Evolutionary conservation across 2,797 vertebrate species (phyloP).

Genomic region (Gymnodraco acuticeps): DNA sequence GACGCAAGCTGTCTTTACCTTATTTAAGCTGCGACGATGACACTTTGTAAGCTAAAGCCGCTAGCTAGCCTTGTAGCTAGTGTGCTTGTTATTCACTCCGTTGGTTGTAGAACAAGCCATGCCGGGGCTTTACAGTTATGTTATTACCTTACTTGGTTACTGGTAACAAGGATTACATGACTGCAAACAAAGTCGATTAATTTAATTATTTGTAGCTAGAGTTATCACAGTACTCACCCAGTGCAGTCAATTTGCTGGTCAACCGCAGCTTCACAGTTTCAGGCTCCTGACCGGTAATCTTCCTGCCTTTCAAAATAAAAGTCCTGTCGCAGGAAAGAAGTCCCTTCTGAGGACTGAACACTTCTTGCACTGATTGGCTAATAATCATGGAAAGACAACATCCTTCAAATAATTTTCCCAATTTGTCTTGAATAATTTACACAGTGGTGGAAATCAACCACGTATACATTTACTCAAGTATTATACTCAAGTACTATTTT

Average conservation of each 20-base stretch:
- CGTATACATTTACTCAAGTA: too few species aligned
- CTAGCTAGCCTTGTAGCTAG: slow-evolving; percentile 13
- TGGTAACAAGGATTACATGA: fast-evolving
- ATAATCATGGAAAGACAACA: too few species aligned
- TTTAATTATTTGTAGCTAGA: fast-evolving
- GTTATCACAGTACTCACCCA: slow-evolving; percentile 11
- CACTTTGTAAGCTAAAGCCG: background rate
- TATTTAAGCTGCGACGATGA: background rate
- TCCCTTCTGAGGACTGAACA: too few species aligned
- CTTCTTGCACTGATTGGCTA: too few species aligned
- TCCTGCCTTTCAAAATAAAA: slow-evolving; percentile 58
- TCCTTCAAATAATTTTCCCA: too few species aligned
- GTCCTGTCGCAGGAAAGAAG: too few species aligned
- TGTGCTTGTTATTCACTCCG: background rate
- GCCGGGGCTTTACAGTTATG: background rate
- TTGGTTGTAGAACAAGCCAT: background rate
- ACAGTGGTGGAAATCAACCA: too few species aligned
- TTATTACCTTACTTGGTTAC: too few species aligned
- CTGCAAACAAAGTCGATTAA: fast-evolving
- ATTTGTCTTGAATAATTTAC: too few species aligned
- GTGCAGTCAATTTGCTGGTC: background rate
- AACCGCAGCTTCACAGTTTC: background rate
- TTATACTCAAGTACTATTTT: too few species aligned
- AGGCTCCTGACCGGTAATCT: background rate
- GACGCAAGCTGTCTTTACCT: background rate